A percentile compares a stretch with the other conserved stretches of the same genome.
Evolutionary conservation across 2,888 invertebrate species (phyloP).

Genomic region (Oeneis ivallda): DNA sequence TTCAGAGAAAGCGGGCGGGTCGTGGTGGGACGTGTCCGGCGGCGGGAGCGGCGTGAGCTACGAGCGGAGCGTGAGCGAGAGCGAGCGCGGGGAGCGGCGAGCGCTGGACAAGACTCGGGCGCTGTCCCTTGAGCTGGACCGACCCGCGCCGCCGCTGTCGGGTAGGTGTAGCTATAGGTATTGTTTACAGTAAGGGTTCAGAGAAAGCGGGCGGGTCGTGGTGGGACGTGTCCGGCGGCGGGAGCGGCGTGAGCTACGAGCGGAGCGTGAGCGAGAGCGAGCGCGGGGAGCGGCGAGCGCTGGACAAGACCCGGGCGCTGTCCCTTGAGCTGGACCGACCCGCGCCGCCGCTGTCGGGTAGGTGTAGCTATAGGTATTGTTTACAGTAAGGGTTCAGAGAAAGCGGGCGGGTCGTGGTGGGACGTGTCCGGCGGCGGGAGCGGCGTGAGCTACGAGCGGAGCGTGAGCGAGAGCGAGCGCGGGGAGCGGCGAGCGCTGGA

Average conservation of each 20-base stretch:
- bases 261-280: conserved; percentile 81
- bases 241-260: conserved; percentile 76
- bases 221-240: conserved; percentile 68
- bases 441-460: conserved; percentile 81
- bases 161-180: too few relatives aligned
- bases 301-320: conserved; percentile 84
- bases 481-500: conserved; percentile 58
- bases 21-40: conserved; percentile 72
- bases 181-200: conserved; percentile 46
- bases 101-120: conserved; percentile 83
- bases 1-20: conserved; percentile 48
- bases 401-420: conserved; percentile 61
- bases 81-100: conserved; percentile 51
- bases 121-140: conserved; percentile 86
- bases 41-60: conserved; percentile 67
- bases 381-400: conserved; percentile 48
- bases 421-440: conserved; percentile 63
- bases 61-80: conserved; percentile 82
- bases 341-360: conserved; percentile 45
- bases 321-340: conserved; percentile 87
- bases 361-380: too few relatives aligned
- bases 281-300: conserved; percentile 44
- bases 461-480: conserved; percentile 76
- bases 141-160: conserved; percentile 64
- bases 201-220: conserved; percentile 54